Percentiles rank a stretch among this genome's conserved stretches.
These are phyloP conservation scores for Onychomys leucogaster DNA, from an alignment of 2,797 vertebrate species.

Conservation along the genomic window DNA sequence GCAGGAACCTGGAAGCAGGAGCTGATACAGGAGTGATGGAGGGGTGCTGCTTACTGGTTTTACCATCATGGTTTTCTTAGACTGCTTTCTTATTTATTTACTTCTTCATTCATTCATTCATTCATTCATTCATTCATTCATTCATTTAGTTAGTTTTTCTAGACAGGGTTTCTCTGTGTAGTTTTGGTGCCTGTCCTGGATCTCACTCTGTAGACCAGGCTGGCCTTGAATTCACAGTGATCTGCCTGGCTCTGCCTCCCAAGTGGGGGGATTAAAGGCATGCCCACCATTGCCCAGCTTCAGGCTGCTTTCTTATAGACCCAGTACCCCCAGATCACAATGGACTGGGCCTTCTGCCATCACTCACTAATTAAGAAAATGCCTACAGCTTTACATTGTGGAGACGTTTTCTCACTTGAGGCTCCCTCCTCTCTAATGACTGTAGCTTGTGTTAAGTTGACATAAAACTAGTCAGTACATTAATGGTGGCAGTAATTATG, in stretches of 20 bases:
- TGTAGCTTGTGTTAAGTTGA: background rate
- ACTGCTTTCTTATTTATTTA: too few species aligned
- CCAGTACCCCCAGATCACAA: background rate
- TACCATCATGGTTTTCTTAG: background rate
- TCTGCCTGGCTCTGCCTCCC: too few species aligned
- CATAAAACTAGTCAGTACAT: background rate
- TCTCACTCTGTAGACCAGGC: too few species aligned
- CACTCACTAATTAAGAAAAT: background rate
- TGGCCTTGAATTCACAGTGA: too few species aligned
- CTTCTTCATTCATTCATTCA: too few species aligned
- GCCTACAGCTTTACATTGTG: background rate
- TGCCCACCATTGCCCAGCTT: too few species aligned
- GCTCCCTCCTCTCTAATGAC: background rate
- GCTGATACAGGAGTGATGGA: background rate
- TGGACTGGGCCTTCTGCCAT: background rate
- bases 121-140: too few species aligned
- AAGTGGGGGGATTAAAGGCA: too few species aligned
- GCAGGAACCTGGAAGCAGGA: background rate
- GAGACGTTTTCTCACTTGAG: background rate
- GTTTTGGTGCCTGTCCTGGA: too few species aligned
- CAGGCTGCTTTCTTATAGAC: background rate
- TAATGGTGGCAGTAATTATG: background rate
- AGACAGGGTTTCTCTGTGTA: too few species aligned
- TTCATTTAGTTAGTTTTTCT: too few species aligned
- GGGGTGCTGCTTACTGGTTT: background rate